phyloP scores from a whole-genome alignment of 1,140 invertebrate genomes.

The Helicoverpa zea region DNA sequence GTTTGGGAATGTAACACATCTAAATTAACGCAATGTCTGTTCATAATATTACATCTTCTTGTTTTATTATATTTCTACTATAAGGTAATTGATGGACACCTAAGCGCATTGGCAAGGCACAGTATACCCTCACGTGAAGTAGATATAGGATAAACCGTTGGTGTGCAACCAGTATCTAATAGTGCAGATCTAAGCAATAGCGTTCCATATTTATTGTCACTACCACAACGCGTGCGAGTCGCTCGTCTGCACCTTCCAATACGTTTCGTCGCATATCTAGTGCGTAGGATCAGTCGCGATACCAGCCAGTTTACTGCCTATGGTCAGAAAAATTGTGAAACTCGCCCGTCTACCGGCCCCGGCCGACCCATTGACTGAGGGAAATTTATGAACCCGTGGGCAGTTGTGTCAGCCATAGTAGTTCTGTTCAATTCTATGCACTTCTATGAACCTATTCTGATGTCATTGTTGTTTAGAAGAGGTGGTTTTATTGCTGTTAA shows the following conservation, averaged over 20 bases:
- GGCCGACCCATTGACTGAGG: not conserved
- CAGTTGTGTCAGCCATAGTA: not conserved
- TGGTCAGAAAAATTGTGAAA: conserved; percentile 66
- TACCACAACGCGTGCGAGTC: conserved; percentile 27
- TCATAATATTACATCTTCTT: no score
- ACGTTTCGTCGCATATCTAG: conserved; percentile 67
- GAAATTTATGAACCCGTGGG: conserved; percentile 36
- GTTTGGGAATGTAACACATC: no score
- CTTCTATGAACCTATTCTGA: conserved; percentile 1
- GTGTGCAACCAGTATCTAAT: not conserved
- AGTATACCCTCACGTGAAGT: no score
- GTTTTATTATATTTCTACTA: no score
- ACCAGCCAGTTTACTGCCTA: conserved; percentile 66
- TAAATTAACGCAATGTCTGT: no score
- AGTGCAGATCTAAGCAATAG: not conserved
- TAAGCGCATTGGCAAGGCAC: no score
- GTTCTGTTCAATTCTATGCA: conserved; percentile 15
- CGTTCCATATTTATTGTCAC: not conserved
- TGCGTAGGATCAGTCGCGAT: conserved; percentile 72
- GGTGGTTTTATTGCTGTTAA: not conserved
- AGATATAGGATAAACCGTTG: no score
- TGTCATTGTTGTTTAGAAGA: conserved; percentile 16
- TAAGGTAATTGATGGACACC: no score
- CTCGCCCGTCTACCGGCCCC: not conserved
- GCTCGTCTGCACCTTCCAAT: conserved; percentile 57